Evolutionary conservation across 1,140 invertebrate species (phyloP), one percentile per base, ranked within the genome.

Genomic region (Nasonia giraulti): DNA sequence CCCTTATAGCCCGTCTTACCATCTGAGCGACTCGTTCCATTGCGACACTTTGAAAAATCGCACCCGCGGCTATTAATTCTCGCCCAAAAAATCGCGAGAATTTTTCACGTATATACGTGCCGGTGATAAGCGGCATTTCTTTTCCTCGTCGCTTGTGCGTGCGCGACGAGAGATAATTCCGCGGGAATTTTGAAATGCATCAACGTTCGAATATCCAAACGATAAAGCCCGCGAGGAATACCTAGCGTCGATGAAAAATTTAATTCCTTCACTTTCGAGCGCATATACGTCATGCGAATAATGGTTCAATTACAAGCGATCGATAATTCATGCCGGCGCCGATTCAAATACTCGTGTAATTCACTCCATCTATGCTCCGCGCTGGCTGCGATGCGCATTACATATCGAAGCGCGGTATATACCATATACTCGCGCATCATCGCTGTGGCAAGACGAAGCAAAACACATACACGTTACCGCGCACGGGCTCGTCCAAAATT

Each of bases 291-390:
- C 12, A 23, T 23, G 23, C 27, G 31, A 71, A 27, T 27, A 71
- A 71, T 71, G 31, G 1, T 31, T 31, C 31, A 71, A 71, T 71
- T 71, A 71, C 23, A 71, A 71, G 5, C 20, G 27, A 71, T 71
- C 68, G 31, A 71, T 71, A 31, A 71, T 27, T 71, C 23, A 71
- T 66, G n/a, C 17, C 10, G 68, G 23, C 10, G 68, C 23, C 68
- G 27, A 71, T 71, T 71, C 31, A 71, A 71, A 71, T 71, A 8
- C 23, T 71, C 68, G 23, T 33, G 27, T 71, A 71, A 71, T 71
- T 14, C 31, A 71, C 23, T 33, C 23, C 68, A 3, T 31, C 4
- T 44, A 11, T 71, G 2, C 68, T 20, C 17, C 20, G n/a, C n/a
- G n/a, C n/a, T n/a, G n/a, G n/a, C n/a, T n/a, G n/a, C n/a, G n/a